Evolutionary conservation across 2,888 invertebrate species (phyloP).

Genomic region (Mactromeris polynyma): DNA sequence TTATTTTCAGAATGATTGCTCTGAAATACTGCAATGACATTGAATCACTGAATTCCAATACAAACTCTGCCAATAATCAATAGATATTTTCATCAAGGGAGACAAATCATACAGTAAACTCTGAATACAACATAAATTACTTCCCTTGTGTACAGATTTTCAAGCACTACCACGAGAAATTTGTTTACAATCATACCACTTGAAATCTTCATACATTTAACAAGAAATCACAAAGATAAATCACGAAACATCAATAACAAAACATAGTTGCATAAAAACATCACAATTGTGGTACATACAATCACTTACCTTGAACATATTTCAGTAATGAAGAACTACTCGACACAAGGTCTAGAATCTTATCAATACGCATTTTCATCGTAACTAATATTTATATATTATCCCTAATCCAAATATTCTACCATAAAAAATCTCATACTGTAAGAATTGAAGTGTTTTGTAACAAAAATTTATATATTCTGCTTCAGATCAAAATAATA

Average conservation of each 20-base stretch:
- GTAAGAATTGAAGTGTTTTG: neutral
- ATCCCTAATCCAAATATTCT: neutral
- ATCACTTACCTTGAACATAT: constrained; percentile 5
- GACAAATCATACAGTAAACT: neutral
- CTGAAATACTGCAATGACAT: neutral
- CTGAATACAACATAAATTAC: neutral
- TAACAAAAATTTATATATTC: neutral
- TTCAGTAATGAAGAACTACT: neutral
- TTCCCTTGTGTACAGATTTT: neutral
- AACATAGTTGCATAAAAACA: too few species aligned
- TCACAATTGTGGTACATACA: too few species aligned
- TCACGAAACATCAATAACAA: too few species aligned
- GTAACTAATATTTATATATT: too few species aligned
- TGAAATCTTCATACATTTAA: too few species aligned
- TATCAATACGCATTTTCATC: neutral
- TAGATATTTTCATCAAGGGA: neutral
- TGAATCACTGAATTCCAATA: constrained; percentile 20
- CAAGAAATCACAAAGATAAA: too few species aligned
- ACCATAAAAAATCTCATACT: neutral
- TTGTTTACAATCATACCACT: too few species aligned
- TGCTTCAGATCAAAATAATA: neutral
- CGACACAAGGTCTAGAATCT: neutral
- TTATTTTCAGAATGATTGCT: constrained; percentile 23
- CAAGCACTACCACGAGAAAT: too few species aligned
- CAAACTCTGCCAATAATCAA: neutral